These are phyloP conservation scores for Tipula lateralis DNA, from an alignment of 2,888 invertebrate species.

Conservation along the genomic window DNA sequence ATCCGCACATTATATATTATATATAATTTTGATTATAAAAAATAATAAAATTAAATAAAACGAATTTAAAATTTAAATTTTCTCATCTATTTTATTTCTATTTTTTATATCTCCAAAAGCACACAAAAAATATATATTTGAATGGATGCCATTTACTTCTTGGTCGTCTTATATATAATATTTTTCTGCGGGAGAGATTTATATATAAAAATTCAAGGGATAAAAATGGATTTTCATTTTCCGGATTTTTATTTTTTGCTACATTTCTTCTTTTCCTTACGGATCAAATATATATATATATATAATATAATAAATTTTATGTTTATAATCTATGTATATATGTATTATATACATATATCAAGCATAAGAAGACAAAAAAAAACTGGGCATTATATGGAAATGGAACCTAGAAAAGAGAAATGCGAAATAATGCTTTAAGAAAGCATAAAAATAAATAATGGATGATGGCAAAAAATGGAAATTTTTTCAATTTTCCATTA, in stretches of 20 bases:
- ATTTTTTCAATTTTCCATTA: not conserved
- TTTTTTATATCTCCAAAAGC: not conserved
- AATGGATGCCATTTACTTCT: not conserved
- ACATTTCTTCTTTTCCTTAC: not conserved
- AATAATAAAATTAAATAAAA: slow-evolving; percentile 6
- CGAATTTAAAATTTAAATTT: slow-evolving; percentile 2
- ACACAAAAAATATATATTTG: not conserved
- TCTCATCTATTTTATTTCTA: not conserved
- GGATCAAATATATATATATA: not conserved
- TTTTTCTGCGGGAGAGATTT: not conserved
- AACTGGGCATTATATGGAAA: not conserved
- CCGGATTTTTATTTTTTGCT: not conserved
- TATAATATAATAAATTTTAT: not conserved
- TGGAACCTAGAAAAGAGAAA: not conserved
- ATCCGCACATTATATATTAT: not conserved
- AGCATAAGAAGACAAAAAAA: not conserved
- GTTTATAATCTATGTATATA: not conserved
- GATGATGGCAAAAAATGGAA: not conserved
- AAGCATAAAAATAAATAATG: not conserved
- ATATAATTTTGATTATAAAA: no score
- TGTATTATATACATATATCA: not conserved
- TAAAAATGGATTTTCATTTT: not conserved
- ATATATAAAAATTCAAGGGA: not conserved
- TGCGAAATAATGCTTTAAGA: not conserved
- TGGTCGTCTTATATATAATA: not conserved